Evolutionary conservation across 2,888 invertebrate genomes (phyloP).

Genomic region (Fragum sueziense): DNA sequence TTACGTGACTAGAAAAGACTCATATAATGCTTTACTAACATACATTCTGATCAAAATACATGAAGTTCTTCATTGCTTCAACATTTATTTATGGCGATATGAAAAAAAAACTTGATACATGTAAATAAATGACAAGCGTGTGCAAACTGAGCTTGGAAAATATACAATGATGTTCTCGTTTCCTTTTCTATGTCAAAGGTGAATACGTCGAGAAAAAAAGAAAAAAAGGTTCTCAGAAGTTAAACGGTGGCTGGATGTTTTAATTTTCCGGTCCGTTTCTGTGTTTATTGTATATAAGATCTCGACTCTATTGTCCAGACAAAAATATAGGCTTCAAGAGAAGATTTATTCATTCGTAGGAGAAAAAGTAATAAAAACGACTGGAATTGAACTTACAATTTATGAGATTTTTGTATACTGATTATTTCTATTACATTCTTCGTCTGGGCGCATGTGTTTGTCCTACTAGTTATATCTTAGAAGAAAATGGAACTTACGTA

Average conservation of each 20-base stretch:
- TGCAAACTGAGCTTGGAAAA: no score
- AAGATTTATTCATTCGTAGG: slow-evolving; percentile 1
- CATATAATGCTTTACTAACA: no score
- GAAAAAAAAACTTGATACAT: no score
- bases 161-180: no score
- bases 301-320: neutral
- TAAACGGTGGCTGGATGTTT: neutral
- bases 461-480: neutral
- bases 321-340: neutral
- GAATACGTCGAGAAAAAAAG: no score
- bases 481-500: no score
- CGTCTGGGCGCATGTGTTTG: neutral
- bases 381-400: slow-evolving; percentile 10
- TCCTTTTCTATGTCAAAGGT: no score
- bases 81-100: no score
- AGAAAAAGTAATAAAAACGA: neutral
- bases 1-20: no score
- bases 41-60: no score
- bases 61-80: no score
- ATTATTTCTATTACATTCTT: neutral
- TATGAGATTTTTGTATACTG: slow-evolving; percentile 5
- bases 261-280: neutral
- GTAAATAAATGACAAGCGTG: no score
- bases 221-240: neutral
- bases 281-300: neutral